These are phyloP conservation scores for Amitus sp. DNA, from an alignment of 2,888 invertebrate genomes.

Conservation along the genomic window DNA sequence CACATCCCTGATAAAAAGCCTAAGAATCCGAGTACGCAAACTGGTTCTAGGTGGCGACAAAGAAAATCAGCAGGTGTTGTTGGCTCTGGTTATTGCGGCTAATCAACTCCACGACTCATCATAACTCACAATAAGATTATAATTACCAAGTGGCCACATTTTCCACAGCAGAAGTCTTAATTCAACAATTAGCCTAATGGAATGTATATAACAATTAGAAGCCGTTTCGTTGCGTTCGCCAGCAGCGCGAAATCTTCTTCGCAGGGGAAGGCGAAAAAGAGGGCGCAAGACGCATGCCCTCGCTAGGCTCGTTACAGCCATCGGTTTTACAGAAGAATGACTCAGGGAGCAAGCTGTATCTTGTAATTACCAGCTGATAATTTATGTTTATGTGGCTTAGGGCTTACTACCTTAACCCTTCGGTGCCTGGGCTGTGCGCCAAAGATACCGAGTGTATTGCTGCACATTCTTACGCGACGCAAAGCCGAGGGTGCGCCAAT, in stretches of 20 bases:
- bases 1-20: neutral
- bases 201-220: slow-evolving; percentile 66
- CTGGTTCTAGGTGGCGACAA: too few relatives aligned
- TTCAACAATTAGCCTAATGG: slow-evolving; percentile 66
- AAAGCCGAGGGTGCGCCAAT: slow-evolving; percentile 41
- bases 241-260: slow-evolving; percentile 42
- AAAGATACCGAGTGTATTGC: slow-evolving; percentile 58
- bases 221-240: slow-evolving; percentile 55
- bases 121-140: slow-evolving; percentile 46
- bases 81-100: slow-evolving; percentile 29
- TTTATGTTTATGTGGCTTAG: slow-evolving; percentile 65
- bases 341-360: slow-evolving; percentile 53
- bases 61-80: neutral
- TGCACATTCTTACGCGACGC: slow-evolving; percentile 58
- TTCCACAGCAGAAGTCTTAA: slow-evolving; percentile 60
- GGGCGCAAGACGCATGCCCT: slow-evolving; percentile 46
- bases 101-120: slow-evolving; percentile 15
- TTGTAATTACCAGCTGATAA: slow-evolving; percentile 67
- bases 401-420: slow-evolving; percentile 61
- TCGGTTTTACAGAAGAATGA: slow-evolving; percentile 33
- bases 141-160: slow-evolving; percentile 48
- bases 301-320: slow-evolving; percentile 49
- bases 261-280: slow-evolving; percentile 45
- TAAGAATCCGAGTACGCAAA: neutral
- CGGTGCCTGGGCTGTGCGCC: slow-evolving; percentile 44